Evolutionary conservation across 2,888 invertebrate species (phyloP), one percentile per base, ranked within the genome.

Genomic region (Perithous albicinctus): DNA sequence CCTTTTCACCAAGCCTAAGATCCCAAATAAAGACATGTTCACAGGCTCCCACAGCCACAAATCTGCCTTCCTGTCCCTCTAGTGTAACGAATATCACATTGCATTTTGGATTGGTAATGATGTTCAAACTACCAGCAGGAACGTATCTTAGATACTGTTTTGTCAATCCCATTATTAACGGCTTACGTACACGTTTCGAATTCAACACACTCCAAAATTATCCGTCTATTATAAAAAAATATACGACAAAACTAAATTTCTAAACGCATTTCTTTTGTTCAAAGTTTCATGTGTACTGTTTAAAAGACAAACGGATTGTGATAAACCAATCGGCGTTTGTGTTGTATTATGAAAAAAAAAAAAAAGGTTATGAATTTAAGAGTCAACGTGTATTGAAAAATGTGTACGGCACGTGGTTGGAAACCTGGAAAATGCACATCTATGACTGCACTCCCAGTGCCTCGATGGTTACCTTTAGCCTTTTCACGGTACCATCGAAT

Each of bases 1-100:
- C 96, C 94, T 96, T 97, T 92, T 97, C 96, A 48, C 96, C 96
- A 6, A 97, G 95, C 90, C 97, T 95, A 91, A 99, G 94, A 94
- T 99, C 99, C 98, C 99, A 99, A 89, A 99, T 95, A 89, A 97
- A 95, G 81, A 98, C 96, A 94, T 98, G 96, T 94, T 99, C 99
- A 90, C 98, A 97, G 7, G 98, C 98, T 69, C 97, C 98, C n/a
- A 96, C 96, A 54, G 98, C 98, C 64, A 98, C 95, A 93, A 95
- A 98, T 91, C 97, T 95, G 54, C 97, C 97, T 90, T 96, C 96
- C 83, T 96, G 95, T 64, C 96, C 96, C 87, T 96, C 95, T 78
- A 96, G 93, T 46, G 96, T 95, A 0, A 98, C 95, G 92, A 97
- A 98, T 73, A 95, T 94, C 38, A 96, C 94, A 93, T 98, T 98